Conservation (phyloP, 2,113 vertebrate species). For the Holacanthus passer region DNA sequence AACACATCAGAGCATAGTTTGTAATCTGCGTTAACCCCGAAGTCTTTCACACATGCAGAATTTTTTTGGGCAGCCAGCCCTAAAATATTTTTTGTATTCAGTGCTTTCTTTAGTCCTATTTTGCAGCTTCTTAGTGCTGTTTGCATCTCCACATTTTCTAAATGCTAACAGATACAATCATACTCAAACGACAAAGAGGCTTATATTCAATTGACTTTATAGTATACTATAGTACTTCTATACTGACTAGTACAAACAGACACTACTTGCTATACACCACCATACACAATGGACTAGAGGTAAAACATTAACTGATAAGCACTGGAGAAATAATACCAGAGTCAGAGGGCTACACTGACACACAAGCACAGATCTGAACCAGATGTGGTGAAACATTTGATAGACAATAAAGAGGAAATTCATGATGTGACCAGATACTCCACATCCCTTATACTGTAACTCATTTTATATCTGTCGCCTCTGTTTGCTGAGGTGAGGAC, state of each 20-base stretch:
- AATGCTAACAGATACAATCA: background rate
- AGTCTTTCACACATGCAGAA: background rate
- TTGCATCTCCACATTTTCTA: background rate
- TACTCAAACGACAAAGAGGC: background rate
- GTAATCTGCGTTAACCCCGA: constrained; percentile 33
- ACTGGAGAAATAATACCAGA: background rate
- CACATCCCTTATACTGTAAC: too few species aligned
- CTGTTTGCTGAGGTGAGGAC: background rate
- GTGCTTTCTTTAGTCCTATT: background rate
- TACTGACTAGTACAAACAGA: background rate
- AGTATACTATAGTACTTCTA: background rate
- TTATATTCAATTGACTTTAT: background rate
- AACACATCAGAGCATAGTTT: constrained; percentile 20
- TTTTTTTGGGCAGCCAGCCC: background rate
- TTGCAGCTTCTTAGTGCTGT: too few species aligned
- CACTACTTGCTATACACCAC: background rate
- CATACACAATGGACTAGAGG: background rate
- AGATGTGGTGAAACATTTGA: background rate
- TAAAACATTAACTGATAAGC: background rate
- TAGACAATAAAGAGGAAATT: too few species aligned
- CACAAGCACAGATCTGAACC: background rate
- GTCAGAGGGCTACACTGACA: background rate
- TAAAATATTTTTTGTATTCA: background rate
- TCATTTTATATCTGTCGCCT: too few species aligned
- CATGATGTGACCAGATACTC: too few species aligned